Evolutionary conservation across 2,797 vertebrate genomes (phyloP).

Genomic region (Phataginus tricuspis): DNA sequence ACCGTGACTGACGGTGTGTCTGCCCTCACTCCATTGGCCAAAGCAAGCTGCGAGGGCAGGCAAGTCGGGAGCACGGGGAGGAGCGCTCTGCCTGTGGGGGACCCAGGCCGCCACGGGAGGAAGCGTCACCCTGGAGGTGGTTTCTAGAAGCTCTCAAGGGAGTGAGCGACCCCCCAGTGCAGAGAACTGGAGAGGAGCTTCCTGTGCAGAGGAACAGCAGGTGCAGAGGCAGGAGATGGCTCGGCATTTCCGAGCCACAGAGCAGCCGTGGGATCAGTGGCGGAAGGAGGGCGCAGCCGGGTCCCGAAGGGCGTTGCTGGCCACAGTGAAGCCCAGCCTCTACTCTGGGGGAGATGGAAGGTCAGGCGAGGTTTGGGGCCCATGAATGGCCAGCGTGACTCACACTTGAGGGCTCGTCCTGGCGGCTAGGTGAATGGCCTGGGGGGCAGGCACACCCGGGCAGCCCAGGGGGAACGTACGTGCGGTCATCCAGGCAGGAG

Average conservation of each 20-base stretch:
- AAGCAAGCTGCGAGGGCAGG: neutral
- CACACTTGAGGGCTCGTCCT: neutral
- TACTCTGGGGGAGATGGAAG: neutral
- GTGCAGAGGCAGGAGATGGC: neutral
- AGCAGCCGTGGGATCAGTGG: neutral
- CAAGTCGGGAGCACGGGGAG: neutral
- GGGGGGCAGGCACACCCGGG: no score
- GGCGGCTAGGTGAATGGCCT: neutral
- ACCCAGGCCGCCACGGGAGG: accelerated
- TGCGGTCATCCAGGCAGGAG: neutral
- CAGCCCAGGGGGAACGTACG: neutral
- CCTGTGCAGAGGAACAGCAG: neutral
- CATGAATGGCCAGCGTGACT: neutral
- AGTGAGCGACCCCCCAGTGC: neutral
- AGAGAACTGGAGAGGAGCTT: neutral
- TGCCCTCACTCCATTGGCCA: neutral
- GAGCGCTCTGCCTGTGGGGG: neutral
- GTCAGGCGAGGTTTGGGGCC: no score
- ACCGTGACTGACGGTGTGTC: neutral
- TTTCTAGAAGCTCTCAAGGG: neutral
- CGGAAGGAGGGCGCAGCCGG: neutral
- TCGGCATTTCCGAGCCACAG: neutral
- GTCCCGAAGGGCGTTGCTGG: neutral
- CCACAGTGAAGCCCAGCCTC: neutral
- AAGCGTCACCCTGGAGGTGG: neutral